phyloP scores from a whole-genome alignment of 2,797 vertebrate species.

The Rhabdomys pumilio region DNA sequence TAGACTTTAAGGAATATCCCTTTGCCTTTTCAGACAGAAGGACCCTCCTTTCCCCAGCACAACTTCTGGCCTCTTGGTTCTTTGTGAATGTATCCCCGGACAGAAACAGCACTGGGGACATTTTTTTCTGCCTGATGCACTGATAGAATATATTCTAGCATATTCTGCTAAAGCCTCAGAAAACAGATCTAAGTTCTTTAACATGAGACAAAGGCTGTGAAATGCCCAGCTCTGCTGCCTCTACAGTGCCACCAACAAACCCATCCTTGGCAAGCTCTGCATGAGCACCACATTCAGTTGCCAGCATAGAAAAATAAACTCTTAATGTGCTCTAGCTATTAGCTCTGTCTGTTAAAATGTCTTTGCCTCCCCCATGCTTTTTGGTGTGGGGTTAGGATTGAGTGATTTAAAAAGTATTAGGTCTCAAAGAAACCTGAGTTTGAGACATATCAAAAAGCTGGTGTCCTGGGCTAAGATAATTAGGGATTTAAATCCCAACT shows the following conservation, averaged over 20 bases:
- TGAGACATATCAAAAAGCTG: not conserved
- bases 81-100: not conserved
- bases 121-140: not conserved
- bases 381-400: not conserved
- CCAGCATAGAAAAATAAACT: not conserved
- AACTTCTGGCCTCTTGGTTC: constrained; percentile 27
- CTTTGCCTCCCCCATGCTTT: not conserved
- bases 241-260: not conserved
- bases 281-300: not conserved
- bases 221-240: not conserved
- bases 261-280: not conserved
- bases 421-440: not conserved
- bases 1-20: not conserved
- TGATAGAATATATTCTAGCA: not conserved
- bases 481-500: constrained; percentile 38
- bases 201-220: not conserved
- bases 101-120: not conserved
- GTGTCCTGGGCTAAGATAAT: not conserved
- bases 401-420: not conserved
- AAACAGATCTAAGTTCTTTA: not conserved
- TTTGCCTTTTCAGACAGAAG: not conserved
- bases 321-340: not conserved
- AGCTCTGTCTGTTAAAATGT: not conserved
- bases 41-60: not conserved
- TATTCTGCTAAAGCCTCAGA: constrained; percentile 41